Evolutionary conservation across 2,113 vertebrate species (phyloP), one percentile per base, ranked within the genome.

Genomic region (Raja brachyura): DNA sequence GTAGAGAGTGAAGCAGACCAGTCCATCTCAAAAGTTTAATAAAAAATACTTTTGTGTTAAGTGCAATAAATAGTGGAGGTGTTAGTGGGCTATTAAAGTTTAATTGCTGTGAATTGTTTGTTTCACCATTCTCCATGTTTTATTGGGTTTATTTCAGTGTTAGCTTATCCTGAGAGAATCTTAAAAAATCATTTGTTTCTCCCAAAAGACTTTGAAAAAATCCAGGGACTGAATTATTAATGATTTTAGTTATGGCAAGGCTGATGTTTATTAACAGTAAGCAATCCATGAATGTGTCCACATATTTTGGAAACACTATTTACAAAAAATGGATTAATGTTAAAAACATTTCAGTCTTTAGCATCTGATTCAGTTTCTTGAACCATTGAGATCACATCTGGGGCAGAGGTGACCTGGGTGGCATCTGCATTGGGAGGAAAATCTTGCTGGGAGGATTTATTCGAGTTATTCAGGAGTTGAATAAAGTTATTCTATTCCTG

Each of bases 251-350:
- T 25, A 22, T 22, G 33, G 39, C 78, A 81, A 81, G 78, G 39
- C 78, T 81, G 78, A 81, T 81, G 54, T 81, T 54, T 81, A 81
- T 56, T 25, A 81, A 56, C 75, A 77, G 31, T 54, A 81, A 48
- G 48, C 78, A 81, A 54, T 48, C 1, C 78, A 81, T 25, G 48
- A 56, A 8, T 25, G 48, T 48, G 48, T 54, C 18, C 8, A 10
- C 78, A 81, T 81, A 54, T 54, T 81, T 73, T 25, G 39, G 54
- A 22, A 54, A 81, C 39, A 39, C 7, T 81, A 54, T 81, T 54
- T 81, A 54, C 31, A 54, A 6, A 54, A 54, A 81, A 56, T 81
- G 39, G 78, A 81, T 81, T 56, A 54, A 81, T 56, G 78, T 81
- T 81, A 25, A 81, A 81, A 77, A 77, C 75, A 31, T 13, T n/a